A percentile compares a stretch with the other conserved stretches of the same genome.
These are phyloP conservation scores for Phortica variegata DNA, from an alignment of 1,140 invertebrate genomes.

Conservation along the genomic window DNA sequence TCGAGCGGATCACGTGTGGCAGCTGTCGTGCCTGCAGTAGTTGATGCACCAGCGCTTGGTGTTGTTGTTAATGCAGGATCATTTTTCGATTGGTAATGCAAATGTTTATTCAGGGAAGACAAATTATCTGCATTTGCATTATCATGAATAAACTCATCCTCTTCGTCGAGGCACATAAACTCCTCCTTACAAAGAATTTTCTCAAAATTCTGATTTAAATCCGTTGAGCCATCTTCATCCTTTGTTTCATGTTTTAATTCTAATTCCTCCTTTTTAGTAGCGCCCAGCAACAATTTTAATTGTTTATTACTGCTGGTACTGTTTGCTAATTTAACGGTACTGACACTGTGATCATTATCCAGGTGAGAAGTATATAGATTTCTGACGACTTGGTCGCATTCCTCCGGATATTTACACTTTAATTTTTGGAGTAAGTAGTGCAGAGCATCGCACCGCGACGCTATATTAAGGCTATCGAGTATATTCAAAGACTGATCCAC, in stretches of 20 bases:
- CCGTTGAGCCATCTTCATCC: constrained; percentile 33
- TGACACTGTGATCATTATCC: constrained; percentile 31
- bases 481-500: constrained; percentile 51
- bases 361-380: constrained; percentile 40
- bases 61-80: constrained; percentile 11
- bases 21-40: constrained; percentile 13
- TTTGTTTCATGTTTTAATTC: constrained; percentile 39
- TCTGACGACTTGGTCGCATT: constrained; percentile 51
- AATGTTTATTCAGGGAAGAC: constrained; percentile 36
- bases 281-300: constrained; percentile 27
- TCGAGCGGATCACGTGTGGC: constrained; percentile 38
- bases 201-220: constrained; percentile 56
- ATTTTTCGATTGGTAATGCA: constrained; percentile 28
- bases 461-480: constrained; percentile 41
- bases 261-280: constrained; percentile 33
- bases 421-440: constrained; percentile 48
- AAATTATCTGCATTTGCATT: constrained; percentile 43
- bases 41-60: constrained; percentile 20
- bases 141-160: constrained; percentile 39
- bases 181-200: constrained; percentile 55
- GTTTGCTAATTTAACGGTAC: constrained; percentile 35
- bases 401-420: constrained; percentile 52
- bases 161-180: constrained; percentile 49
- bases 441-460: constrained; percentile 51
- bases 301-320: constrained; percentile 23